phyloP scores from a whole-genome alignment of 1,140 invertebrate species.

The Coelopa frigida region DNA sequence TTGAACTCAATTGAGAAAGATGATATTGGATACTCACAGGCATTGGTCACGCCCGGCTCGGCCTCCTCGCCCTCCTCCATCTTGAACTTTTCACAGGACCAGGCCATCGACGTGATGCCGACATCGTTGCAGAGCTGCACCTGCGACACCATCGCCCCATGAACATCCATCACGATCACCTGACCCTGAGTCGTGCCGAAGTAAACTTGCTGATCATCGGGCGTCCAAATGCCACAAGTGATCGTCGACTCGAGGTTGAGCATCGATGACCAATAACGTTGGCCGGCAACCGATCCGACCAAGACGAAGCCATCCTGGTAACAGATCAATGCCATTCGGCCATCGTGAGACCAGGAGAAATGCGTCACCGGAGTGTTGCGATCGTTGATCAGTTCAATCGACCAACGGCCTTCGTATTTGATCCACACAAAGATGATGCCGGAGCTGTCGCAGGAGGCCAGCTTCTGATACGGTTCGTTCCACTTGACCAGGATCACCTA shows the following conservation, averaged over 20 bases:
- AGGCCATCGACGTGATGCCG: conserved; percentile 83
- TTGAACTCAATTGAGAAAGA: no score
- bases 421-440: conserved; percentile 99
- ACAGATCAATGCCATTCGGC: conserved; percentile 95
- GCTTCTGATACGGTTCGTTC: conserved; percentile 98
- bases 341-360: conserved; percentile 98
- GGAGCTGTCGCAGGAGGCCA: conserved; percentile 94
- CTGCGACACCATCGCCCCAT: conserved; percentile 89
- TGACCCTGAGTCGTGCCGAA: conserved; percentile 91
- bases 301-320: conserved; percentile 96
- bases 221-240: conserved; percentile 95
- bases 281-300: conserved; percentile 92
- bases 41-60: conserved; percentile 49
- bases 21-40: conserved; percentile 28
- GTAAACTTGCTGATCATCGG: conserved; percentile 94
- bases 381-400: conserved; percentile 98
- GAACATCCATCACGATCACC: conserved; percentile 92
- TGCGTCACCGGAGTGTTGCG: conserved; percentile 91
- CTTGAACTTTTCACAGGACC: conserved; percentile 97
- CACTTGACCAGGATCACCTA: conserved; percentile 94
- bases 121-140: conserved; percentile 73
- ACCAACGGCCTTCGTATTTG: conserved; percentile 97
- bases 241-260: conserved; percentile 88
- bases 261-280: conserved; percentile 98
- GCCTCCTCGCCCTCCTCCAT: conserved; percentile 88